Base-by-base conservation (phyloP, 37 sponge, comb jelly and placozoan genomes). In the Beroe ovata region DNA sequence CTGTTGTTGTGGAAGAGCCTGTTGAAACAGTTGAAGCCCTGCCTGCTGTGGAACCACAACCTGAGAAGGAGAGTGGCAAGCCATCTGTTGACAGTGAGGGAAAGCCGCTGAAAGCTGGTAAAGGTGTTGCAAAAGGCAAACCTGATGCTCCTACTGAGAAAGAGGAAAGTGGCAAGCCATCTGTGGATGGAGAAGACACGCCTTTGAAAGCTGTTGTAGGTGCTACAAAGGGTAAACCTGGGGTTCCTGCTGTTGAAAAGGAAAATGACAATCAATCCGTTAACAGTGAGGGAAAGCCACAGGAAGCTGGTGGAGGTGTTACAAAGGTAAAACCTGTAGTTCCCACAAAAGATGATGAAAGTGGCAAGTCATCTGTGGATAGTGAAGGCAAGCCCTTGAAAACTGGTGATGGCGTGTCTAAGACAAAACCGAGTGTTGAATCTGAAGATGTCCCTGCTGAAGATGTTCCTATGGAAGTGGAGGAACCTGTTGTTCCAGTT, bases 381-480 rank as follows among this genome's bases (percentile, higher is more conserved):
- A 11, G 11, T 47, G 54, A 47, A 47, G 54, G 11, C 11, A 16
- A 6, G 11, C 54, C 54, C 6, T 47, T 11, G 54, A 47, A 47
- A 47, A 11, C 54, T 47, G 54, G 11, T 16, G 54, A 11, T 47
- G 54, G 54, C 11, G 54, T 47, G 6, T 6, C 54, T 11, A 47
- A 47, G 54, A 47, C 54, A 6, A 47, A 40, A 77, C 6, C 22
- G 4, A 28, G 4, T 39, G 84, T 40, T 23, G 71, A 3, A 69
- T 36, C 71, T 69, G 84, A 77, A 40, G 84, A 77, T 77, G 47
- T 77, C 21, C 47, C 47, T 77, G 54, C 6, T 47, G 54, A 47
- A 47, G 54, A 47, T 6, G 54, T 47, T 47, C 54, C 54, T 16
- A 47, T 47, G 54, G 54, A 47, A 11, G 54, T 47, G 54, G 54